Percentiles rank a stretch among this genome's conserved stretches.
Evolutionary conservation across 2,888 invertebrate species (phyloP).

Genomic region (Zeuzera pyrina): DNA sequence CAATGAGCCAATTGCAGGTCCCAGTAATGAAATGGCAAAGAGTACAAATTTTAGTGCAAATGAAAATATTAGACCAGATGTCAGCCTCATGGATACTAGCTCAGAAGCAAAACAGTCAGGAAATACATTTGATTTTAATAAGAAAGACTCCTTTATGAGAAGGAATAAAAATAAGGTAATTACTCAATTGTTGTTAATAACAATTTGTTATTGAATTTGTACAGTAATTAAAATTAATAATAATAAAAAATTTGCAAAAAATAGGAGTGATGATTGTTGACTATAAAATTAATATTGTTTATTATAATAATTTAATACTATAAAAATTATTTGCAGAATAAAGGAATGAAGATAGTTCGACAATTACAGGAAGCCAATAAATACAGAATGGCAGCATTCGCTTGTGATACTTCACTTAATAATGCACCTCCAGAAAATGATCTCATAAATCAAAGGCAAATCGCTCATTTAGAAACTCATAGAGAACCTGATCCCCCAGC

Average conservation of each 20-base stretch:
- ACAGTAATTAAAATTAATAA: neutral
- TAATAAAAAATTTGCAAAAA: neutral
- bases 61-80: slow-evolving; percentile 23
- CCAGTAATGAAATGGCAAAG: slow-evolving; percentile 44
- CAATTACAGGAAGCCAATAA: slow-evolving; percentile 65
- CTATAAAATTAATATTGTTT: neutral
- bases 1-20: slow-evolving; percentile 56
- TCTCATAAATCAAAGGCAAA: slow-evolving; percentile 63
- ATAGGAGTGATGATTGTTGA: too few relatives aligned
- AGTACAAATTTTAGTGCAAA: slow-evolving; percentile 29
- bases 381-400: slow-evolving; percentile 69
- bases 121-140: slow-evolving; percentile 35
- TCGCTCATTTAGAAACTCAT: slow-evolving; percentile 56
- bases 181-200: slow-evolving; percentile 1
- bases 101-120: slow-evolving; percentile 29
- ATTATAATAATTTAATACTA: neutral
- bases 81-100: slow-evolving; percentile 27
- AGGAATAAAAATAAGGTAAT: slow-evolving; percentile 53
- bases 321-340: slow-evolving; percentile 45
- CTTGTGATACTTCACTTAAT: slow-evolving; percentile 50
- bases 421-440: slow-evolving; percentile 53
- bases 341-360: slow-evolving; percentile 59
- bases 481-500: slow-evolving; percentile 43
- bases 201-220: slow-evolving; percentile 4
- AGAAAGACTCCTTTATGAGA: slow-evolving; percentile 44